phyloP scores from a whole-genome alignment of 2,888 invertebrate genomes.

The Dynastes maya region DNA sequence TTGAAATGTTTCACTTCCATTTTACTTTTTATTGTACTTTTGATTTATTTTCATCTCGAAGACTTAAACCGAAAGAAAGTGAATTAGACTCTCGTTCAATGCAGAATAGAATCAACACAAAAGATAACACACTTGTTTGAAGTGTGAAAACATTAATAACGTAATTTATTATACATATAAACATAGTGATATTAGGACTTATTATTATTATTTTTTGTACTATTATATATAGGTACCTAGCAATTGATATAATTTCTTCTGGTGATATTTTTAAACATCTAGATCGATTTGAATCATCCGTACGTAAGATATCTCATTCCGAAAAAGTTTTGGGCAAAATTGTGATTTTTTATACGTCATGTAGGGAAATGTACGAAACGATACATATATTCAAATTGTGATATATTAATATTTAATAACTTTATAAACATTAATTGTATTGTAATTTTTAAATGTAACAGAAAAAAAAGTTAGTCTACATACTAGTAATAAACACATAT shows the following conservation, averaged over 20 bases:
- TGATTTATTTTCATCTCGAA: neutral
- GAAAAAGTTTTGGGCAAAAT: conserved; percentile 20
- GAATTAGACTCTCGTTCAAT: neutral
- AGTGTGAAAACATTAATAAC: neutral
- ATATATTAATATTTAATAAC: conserved; percentile 29
- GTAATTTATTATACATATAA: conserved; percentile 4
- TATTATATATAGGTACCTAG: neutral
- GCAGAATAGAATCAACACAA: neutral
- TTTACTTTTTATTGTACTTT: neutral
- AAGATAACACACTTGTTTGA: neutral
- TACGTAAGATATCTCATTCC: conserved; percentile 30
- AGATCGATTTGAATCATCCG: neutral
- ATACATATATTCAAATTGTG: conserved; percentile 32
- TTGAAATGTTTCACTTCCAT: neutral
- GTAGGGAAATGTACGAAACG: too few relatives aligned
- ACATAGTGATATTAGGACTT: conserved; percentile 13
- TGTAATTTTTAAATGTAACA: conserved; percentile 17
- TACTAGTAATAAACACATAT: conserved; percentile 1
- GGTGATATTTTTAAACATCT: conserved; percentile 14
- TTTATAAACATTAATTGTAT: neutral
- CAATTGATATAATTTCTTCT: neutral
- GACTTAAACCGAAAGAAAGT: neutral
- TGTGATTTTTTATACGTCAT: conserved; percentile 36
- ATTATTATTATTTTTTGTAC: neutral
- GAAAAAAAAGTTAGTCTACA: neutral